Conservation (phyloP, 2,888 invertebrate species). For the Ormyrus nitidulus region DNA sequence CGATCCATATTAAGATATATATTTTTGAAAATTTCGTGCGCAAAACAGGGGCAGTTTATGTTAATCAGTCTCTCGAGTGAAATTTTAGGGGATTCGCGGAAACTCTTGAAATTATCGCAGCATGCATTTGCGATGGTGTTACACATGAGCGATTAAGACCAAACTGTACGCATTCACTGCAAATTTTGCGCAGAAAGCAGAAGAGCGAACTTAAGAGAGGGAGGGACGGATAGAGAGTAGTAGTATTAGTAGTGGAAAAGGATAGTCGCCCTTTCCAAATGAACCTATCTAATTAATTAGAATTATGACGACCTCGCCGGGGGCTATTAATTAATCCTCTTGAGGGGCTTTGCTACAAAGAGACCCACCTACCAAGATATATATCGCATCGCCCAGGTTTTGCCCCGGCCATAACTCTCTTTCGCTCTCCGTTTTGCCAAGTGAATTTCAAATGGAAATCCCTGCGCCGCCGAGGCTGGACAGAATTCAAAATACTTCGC, state of each 20-base stretch:
- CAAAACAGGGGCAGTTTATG: too few relatives aligned
- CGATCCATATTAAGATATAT: too few relatives aligned
- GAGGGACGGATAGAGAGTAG: neutral
- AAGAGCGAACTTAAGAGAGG: neutral
- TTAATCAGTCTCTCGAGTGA: too few relatives aligned
- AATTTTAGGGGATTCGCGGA: too few relatives aligned
- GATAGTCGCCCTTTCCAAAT: constrained; percentile 29
- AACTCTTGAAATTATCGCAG: too few relatives aligned
- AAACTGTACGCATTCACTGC: too few relatives aligned
- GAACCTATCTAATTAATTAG: constrained; percentile 63
- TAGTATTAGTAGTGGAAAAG: constrained; percentile 22
- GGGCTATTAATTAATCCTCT: constrained; percentile 62
- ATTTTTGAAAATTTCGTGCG: too few relatives aligned
- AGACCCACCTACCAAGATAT: constrained; percentile 1
- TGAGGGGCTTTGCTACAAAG: constrained; percentile 42
- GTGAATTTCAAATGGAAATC: constrained; percentile 39
- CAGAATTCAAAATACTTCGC: constrained; percentile 27
- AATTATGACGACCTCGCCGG: constrained; percentile 62
- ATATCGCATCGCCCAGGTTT: constrained; percentile 18
- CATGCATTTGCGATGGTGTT: too few relatives aligned
- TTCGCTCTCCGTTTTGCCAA: constrained; percentile 22
- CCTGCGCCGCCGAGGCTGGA: neutral
- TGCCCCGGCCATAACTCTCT: constrained; percentile 24
- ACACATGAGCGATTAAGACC: too few relatives aligned
- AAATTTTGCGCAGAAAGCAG: too few relatives aligned